phyloP scores from a whole-genome alignment of 2,113 vertebrate genomes.

The Phalacrocorax carbo region DNA sequence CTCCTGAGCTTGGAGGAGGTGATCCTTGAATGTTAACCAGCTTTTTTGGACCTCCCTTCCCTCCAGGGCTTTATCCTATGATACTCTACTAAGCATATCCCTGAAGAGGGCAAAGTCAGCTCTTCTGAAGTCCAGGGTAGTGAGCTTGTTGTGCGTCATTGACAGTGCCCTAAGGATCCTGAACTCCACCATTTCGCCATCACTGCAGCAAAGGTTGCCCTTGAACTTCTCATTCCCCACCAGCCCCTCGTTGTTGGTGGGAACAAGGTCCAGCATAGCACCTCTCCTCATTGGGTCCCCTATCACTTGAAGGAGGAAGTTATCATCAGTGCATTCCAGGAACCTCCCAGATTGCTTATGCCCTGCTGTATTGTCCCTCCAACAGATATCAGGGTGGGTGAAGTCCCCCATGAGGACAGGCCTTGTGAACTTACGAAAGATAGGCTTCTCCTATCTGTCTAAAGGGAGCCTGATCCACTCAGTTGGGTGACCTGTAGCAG shows the following conservation, averaged over 20 bases:
- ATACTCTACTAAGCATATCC: not conserved
- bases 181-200: not conserved
- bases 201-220: not conserved
- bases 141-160: not conserved
- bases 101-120: not conserved
- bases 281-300: not conserved
- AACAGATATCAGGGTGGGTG: not conserved
- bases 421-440: not conserved
- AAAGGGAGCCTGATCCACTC: not conserved
- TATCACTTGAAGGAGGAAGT: not conserved
- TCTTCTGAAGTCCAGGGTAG: not conserved
- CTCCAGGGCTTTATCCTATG: too few relatives aligned
- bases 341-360: not conserved
- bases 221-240: not conserved
- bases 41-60: not conserved
- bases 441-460: not conserved
- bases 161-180: not conserved
- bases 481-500: not conserved
- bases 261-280: not conserved
- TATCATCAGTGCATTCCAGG: not conserved
- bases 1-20: not conserved
- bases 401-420: not conserved
- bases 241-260: not conserved
- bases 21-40: not conserved
- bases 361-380: not conserved